These are phyloP conservation scores for Orbicella faveolata DNA, from an alignment of 64 coral and sea anemone species.

Conservation along the genomic window DNA sequence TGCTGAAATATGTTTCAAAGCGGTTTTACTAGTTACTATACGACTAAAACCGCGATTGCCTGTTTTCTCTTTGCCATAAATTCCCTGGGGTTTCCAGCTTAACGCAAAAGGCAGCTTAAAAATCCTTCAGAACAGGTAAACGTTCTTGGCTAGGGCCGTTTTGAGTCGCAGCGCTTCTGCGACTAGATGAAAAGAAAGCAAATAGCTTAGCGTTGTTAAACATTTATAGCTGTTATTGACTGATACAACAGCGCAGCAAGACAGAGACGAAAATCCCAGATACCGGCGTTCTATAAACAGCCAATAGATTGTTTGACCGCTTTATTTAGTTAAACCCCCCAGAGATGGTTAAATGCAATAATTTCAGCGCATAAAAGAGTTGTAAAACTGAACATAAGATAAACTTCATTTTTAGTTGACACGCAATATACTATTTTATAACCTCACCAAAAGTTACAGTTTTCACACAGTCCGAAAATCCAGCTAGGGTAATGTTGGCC, in stretches of 20 bases:
- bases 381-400: not conserved
- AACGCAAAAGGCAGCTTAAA: not conserved
- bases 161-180: slow-evolving; percentile 3
- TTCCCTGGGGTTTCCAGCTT: not conserved
- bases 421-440: not conserved
- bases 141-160: slow-evolving; percentile 14
- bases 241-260: not conserved
- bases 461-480: not conserved
- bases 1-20: not conserved
- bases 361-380: not conserved
- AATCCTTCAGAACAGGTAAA: not conserved
- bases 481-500: not conserved
- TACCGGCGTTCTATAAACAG: slow-evolving; percentile 23
- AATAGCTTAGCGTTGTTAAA: slow-evolving; percentile 20
- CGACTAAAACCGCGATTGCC: too few species aligned
- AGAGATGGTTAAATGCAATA: slow-evolving; percentile 2
- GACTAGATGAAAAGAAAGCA: slow-evolving; percentile 42
- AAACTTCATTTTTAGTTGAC: not conserved
- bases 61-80: not conserved
- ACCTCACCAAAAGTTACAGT: too few species aligned
- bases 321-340: slow-evolving; percentile 30
- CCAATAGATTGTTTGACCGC: not conserved
- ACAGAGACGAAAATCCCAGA: not conserved
- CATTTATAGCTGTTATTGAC: slow-evolving; percentile 27
- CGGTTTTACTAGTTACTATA: not conserved